Conservation (phyloP, 1,140 invertebrate genomes). For the Tetragnatha versicolor region DNA sequence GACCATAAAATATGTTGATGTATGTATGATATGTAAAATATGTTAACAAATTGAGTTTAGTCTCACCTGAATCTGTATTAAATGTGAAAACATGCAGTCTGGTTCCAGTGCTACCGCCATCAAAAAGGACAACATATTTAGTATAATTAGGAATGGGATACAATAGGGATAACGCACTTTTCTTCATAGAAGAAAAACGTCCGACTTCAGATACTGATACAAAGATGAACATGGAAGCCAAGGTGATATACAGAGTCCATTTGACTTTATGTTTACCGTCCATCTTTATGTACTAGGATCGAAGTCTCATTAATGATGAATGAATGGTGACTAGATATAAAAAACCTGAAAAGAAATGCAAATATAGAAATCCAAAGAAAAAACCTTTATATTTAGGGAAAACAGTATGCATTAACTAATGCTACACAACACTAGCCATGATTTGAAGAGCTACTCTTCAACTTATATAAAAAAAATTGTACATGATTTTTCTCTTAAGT, state of each 20-base stretch:
- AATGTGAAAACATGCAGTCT: constrained; percentile 90
- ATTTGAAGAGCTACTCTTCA: too few species aligned
- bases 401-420: too few species aligned
- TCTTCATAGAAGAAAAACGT: constrained; percentile 37
- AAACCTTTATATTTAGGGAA: too few species aligned
- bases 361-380: too few species aligned
- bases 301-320: not conserved
- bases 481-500: too few species aligned
- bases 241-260: constrained; percentile 38
- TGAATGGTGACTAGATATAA: too few species aligned
- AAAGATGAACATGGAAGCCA: constrained; percentile 42
- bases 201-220: constrained; percentile 44
- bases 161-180: not conserved
- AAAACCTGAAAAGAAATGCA: too few species aligned
- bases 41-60: not conserved
- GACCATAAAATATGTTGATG: too few species aligned
- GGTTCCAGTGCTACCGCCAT: constrained; percentile 95
- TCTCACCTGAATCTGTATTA: constrained; percentile 56
- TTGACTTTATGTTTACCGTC: constrained; percentile 29
- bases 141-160: constrained; percentile 57
- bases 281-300: not conserved
- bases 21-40: too few species aligned
- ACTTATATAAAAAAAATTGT: too few species aligned
- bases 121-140: constrained; percentile 91
- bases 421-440: too few species aligned